These are phyloP conservation scores for Phenganax stokvisi DNA, from an alignment of 92 coral and sea anemone species.

Conservation along the genomic window DNA sequence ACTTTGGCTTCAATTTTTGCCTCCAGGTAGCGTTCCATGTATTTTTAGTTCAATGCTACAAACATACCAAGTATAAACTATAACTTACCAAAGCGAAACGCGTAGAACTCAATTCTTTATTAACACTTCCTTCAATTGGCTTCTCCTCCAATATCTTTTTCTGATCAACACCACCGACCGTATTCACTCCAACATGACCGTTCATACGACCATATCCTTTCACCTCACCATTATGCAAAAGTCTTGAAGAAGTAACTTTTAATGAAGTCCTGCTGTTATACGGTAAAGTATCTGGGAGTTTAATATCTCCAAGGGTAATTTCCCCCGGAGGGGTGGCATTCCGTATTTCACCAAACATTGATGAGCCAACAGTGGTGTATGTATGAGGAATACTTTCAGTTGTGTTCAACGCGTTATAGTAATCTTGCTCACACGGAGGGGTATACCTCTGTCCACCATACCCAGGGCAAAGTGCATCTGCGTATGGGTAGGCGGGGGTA, in stretches of 20 bases:
- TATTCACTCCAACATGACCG: slow-evolving; percentile 29
- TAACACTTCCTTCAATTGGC: not conserved
- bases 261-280: slow-evolving; percentile 3
- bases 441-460: slow-evolving; percentile 33
- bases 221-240: slow-evolving; percentile 7
- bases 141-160: slow-evolving; percentile 16
- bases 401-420: slow-evolving; percentile 28
- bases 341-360: slow-evolving; percentile 9
- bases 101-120: slow-evolving; percentile 8
- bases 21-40: not conserved
- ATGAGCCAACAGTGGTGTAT: not conserved
- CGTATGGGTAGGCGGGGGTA: not conserved
- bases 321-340: slow-evolving; percentile 11
- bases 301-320: not conserved
- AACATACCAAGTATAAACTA: not conserved
- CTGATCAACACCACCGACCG: slow-evolving; percentile 9
- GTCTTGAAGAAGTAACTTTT: not conserved
- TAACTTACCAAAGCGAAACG: slow-evolving; percentile 23
- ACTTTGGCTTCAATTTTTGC: too few relatives aligned
- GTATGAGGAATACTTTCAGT: not conserved
- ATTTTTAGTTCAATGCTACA: slow-evolving; percentile 1
- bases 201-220: slow-evolving; percentile 8
- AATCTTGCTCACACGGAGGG: slow-evolving; percentile 32
- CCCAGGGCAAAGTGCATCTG: slow-evolving; percentile 32
- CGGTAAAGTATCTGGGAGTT: slow-evolving; percentile 6